Conservation (phyloP, 2,888 invertebrate genomes). For the Luffia ferchaultella region DNA sequence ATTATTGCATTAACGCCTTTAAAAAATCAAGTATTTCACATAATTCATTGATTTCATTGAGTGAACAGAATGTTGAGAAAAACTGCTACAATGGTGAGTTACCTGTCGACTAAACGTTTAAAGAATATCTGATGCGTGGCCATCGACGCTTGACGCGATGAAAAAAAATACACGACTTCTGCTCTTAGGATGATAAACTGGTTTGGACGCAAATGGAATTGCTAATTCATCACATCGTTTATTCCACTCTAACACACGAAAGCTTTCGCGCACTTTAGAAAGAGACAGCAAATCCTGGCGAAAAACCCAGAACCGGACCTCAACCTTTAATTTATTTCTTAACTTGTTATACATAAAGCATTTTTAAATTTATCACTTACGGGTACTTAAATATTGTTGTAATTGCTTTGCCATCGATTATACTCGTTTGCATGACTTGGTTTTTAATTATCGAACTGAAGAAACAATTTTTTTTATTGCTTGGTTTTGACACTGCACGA, state of each 20-base stretch:
- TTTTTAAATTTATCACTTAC: slow-evolving; percentile 41
- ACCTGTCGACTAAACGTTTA: slow-evolving; percentile 31
- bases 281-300: slow-evolving; percentile 18
- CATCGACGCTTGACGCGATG: slow-evolving; percentile 48
- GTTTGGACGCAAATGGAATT: slow-evolving; percentile 31
- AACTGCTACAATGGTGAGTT: slow-evolving; percentile 14
- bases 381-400: slow-evolving; percentile 27
- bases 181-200: slow-evolving; percentile 51
- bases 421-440: slow-evolving; percentile 40
- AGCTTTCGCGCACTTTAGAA: slow-evolving; percentile 16
- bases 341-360: slow-evolving; percentile 54
- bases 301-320: slow-evolving; percentile 31
- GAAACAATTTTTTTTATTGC: background rate
- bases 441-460: background rate
- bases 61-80: background rate
- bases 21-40: too few relatives aligned
- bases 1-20: background rate
- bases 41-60: background rate
- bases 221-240: slow-evolving; percentile 35
- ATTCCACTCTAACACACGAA: slow-evolving; percentile 21
- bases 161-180: slow-evolving; percentile 37
- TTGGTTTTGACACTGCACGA: too few relatives aligned
- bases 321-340: slow-evolving; percentile 59
- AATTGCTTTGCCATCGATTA: slow-evolving; percentile 35
- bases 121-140: slow-evolving; percentile 39